Base-by-base conservation (phyloP, 2,888 invertebrate genomes). In the Drosophila pullipes region DNA sequence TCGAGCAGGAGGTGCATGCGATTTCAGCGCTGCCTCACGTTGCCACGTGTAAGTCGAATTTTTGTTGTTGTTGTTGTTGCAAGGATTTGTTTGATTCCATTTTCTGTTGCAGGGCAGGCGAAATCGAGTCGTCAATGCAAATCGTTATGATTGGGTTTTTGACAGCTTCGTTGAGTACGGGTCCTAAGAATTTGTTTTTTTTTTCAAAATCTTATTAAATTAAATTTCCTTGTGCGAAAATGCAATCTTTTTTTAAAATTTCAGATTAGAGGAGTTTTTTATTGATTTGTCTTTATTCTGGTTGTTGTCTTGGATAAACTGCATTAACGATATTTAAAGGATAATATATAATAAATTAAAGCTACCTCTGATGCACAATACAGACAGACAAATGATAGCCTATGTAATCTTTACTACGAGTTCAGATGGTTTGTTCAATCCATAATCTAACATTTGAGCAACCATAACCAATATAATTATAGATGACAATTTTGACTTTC, bases 121-220 rank as follows among this genome's bases (percentile, higher is more conserved):
- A 49, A 31, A 44, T 49, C 47, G 25, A 0, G 53, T 41, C 0
- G 7, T 74, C 7, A 67, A 63, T 22, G 82, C 72, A 0, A 73
- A 79, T 39, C 60, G 67, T 6, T 70, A 66, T 50, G 85, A 82
- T 55, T 83, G 83, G 85, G 55, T 85, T 3, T 85, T 74, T 25
- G 88, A 87, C 33, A 66, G 31, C 25, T 44, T 44, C 50, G 37
- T 63, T 5, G 49, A 73, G 22, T 60, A 68, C 10, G 50, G 47
- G 7, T 22, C 16, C 2, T 47, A 25, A 18, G 16, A 18, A 4
- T 7, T 2, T 13, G 47, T 47, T 4, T 7, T 47, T 22, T 22
- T 7, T 47, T 47, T 25, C 47, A 47, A 47, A 47, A 66, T 44
- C 16, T 31, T 25, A 4, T 10, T 4, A 39, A 33, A 33, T 25